phyloP scores from a whole-genome alignment of 1,140 invertebrate species.

The Drosophila pallidifrons region DNA sequence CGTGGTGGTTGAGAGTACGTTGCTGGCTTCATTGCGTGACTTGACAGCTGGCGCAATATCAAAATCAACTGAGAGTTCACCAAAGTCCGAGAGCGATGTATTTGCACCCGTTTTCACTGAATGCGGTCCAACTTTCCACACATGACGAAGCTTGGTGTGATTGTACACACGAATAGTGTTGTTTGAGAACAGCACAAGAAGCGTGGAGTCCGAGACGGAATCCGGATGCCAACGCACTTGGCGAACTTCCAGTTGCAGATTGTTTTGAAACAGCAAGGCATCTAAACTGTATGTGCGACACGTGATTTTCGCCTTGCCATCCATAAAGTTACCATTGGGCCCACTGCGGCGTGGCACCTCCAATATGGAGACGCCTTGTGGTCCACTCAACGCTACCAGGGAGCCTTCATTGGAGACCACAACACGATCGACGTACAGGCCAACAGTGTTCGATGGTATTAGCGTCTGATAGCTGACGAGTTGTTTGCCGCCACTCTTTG shows the following conservation, averaged over 20 bases:
- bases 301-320: constrained; percentile 70
- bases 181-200: constrained; percentile 92
- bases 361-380: constrained; percentile 79
- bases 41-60: constrained; percentile 89
- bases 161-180: constrained; percentile 90
- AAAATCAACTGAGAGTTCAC: constrained; percentile 93
- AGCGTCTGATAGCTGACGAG: constrained; percentile 69
- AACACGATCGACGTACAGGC: constrained; percentile 82
- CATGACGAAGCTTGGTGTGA: constrained; percentile 73
- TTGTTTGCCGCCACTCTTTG: constrained; percentile 12
- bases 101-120: constrained; percentile 30
- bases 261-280: constrained; percentile 87
- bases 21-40: background rate
- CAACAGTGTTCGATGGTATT: constrained; percentile 70
- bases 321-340: constrained; percentile 74
- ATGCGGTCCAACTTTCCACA: constrained; percentile 81
- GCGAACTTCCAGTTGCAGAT: constrained; percentile 87
- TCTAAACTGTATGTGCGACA: constrained; percentile 88
- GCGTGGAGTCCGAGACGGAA: constrained; percentile 90
- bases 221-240: constrained; percentile 93
- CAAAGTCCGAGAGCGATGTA: constrained; percentile 87
- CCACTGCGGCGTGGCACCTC: constrained; percentile 85
- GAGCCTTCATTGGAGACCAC: constrained; percentile 80
- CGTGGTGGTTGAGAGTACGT: background rate
- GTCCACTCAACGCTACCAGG: constrained; percentile 76